Evolutionary conservation across 2,113 vertebrate genomes (phyloP), one percentile per base, ranked within the genome.

Genomic region (Halcyon malimbica): DNA sequence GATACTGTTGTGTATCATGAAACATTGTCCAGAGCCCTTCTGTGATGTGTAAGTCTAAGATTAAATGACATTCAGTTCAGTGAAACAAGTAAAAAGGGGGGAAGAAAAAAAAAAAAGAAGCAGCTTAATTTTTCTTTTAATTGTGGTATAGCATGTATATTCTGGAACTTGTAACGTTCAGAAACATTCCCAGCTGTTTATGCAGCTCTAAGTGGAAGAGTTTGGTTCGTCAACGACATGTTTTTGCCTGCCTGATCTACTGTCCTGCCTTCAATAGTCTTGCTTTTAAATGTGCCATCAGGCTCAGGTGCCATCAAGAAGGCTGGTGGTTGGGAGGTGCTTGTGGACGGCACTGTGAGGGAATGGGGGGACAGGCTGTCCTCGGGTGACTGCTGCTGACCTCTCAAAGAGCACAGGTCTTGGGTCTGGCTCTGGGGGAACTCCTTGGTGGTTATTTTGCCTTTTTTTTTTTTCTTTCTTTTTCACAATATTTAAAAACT

Each of bases 121-220:
- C 35, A 35, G 35, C 35, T 35, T 46, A 11, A 41, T 77, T 81
- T 87, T 87, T 83, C 29, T 93, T 94, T 93, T 51, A 33, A 53
- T 19, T 86, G 28, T 54, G 35, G 13, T 46, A 9, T 15, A 37
- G 63, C 3, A 2, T 59, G 17, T 51, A 6, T 64, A n/a, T 78
- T 29, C 53, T 94, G 87, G 62, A 89, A 82, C 78, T 46, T 54
- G 5, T 94, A 81, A 91, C 19, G 3, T 85, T 28, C 0, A 1
- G 83, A 88, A 96, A 35, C 6, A 3, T 59, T 97, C 88, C 65
- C 87, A 94, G 74, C 42, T 87, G 28, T 65, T 65, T 84, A 29
- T 65, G 57, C 35, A 63, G 37, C 14, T 29, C 44, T n/a, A 35
- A 67, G 68, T 46, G 20, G 33, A 75, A 93, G 50, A 62, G 39